Percentiles rank a stretch among this genome's conserved stretches.
These are phyloP conservation scores for Drosophila lacteicornis DNA, from an alignment of 1,140 invertebrate species.

Conservation along the genomic window DNA sequence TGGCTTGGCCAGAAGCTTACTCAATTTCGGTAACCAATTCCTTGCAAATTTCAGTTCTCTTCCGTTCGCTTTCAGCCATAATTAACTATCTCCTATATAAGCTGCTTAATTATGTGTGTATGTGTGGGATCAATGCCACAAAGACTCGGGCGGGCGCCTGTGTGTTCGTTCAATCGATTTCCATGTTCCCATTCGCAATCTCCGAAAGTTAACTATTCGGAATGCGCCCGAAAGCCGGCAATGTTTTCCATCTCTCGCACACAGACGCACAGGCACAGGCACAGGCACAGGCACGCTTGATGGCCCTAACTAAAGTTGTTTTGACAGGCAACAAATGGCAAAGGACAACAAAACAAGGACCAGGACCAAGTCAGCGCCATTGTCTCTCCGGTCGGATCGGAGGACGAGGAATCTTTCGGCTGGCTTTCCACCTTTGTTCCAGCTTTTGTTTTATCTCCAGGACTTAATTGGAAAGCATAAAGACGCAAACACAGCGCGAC, in stretches of 20 bases:
- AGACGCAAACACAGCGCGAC: conserved; percentile 49
- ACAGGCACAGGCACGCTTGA: conserved; percentile 9
- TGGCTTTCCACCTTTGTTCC: conserved; percentile 62
- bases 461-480: conserved; percentile 73
- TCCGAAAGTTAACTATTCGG: conserved; percentile 40
- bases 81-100: conserved; percentile 37
- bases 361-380: conserved; percentile 24
- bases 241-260: conserved; percentile 24
- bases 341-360: conserved; percentile 31
- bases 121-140: conserved; percentile 7
- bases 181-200: conserved; percentile 20
- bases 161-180: conserved; percentile 28
- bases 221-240: conserved; percentile 44
- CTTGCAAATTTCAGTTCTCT: neutral
- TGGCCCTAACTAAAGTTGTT: conserved; percentile 45
- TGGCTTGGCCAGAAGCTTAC: neutral
- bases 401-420: conserved; percentile 21
- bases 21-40: neutral
- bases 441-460: conserved; percentile 63
- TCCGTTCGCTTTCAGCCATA: conserved; percentile 12
- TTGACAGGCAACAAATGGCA: conserved; percentile 50
- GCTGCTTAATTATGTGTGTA: conserved; percentile 31
- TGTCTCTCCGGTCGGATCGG: conserved; percentile 13
- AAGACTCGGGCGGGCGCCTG: neutral
- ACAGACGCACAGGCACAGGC: conserved; percentile 1